These are phyloP conservation scores for Augochlorella aurata DNA, from an alignment of 2,888 invertebrate genomes.

Conservation along the genomic window DNA sequence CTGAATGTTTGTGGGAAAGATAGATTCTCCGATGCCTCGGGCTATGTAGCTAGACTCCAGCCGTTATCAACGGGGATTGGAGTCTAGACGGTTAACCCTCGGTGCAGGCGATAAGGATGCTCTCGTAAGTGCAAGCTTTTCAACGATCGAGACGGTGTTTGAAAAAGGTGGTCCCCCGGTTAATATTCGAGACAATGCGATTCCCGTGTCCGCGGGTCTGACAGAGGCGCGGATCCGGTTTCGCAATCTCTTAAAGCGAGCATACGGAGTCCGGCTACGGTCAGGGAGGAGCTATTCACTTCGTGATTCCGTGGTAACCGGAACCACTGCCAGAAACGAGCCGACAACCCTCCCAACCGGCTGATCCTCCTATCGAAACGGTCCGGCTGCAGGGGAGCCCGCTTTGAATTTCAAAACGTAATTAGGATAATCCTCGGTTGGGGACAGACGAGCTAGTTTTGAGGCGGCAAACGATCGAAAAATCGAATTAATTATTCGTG, in stretches of 20 bases:
- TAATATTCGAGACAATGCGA: neutral
- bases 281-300: neutral
- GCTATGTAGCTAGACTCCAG: neutral
- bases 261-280: neutral
- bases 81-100: conserved; percentile 2
- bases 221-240: neutral
- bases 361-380: neutral
- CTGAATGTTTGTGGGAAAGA: neutral
- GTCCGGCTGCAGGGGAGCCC: neutral
- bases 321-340: neutral
- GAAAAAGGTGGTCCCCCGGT: neutral
- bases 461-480: conserved; percentile 33
- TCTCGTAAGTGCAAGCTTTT: conserved; percentile 4
- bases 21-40: neutral
- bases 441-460: conserved; percentile 21
- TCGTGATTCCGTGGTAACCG: neutral
- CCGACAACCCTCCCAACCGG: neutral
- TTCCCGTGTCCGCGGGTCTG: neutral
- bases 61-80: neutral
- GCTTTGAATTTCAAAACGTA: conserved; percentile 2
- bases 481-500: conserved; percentile 67
- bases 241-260: neutral
- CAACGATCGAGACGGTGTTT: neutral
- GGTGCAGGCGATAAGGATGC: neutral
- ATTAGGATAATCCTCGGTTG: neutral